phyloP scores from a whole-genome alignment of 2,797 vertebrate species.

The Hozukius guyotensis region DNA sequence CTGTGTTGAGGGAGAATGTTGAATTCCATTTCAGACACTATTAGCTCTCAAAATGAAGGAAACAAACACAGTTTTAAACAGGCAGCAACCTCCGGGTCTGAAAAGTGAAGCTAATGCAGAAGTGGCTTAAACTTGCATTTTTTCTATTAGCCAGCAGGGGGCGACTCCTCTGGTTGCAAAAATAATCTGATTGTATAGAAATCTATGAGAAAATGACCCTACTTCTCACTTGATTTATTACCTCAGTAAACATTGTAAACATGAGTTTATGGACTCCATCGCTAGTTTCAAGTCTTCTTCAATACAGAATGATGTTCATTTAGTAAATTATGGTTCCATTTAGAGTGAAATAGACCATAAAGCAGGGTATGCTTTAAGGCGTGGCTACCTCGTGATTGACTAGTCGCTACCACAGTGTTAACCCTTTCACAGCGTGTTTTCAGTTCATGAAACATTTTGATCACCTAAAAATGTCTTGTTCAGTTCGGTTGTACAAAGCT shows the following conservation, averaged over 20 bases:
- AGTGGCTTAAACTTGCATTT: background rate
- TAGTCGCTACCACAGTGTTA: background rate
- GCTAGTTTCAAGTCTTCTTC: no score
- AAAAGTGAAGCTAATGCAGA: background rate
- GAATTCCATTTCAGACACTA: slow-evolving; percentile 18
- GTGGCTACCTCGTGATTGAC: background rate
- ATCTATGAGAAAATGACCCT: background rate
- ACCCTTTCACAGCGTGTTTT: background rate
- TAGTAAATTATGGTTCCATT: background rate
- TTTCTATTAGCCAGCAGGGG: background rate
- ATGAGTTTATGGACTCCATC: no score
- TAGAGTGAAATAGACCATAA: background rate
- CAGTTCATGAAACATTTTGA: background rate
- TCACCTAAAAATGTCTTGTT: background rate
- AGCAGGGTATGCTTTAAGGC: background rate
- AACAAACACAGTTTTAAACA: background rate
- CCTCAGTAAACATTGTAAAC: no score
- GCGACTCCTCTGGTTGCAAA: background rate
- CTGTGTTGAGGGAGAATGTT: slow-evolving; percentile 8
- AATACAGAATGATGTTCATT: background rate
- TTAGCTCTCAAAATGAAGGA: slow-evolving; percentile 35
- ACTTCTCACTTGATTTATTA: background rate
- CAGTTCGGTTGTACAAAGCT: background rate
- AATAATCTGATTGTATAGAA: background rate
- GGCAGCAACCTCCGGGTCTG: background rate